Evolutionary conservation across 2,113 vertebrate species (phyloP), one percentile per base, ranked within the genome.

Genomic region (Mungos mungo): DNA sequence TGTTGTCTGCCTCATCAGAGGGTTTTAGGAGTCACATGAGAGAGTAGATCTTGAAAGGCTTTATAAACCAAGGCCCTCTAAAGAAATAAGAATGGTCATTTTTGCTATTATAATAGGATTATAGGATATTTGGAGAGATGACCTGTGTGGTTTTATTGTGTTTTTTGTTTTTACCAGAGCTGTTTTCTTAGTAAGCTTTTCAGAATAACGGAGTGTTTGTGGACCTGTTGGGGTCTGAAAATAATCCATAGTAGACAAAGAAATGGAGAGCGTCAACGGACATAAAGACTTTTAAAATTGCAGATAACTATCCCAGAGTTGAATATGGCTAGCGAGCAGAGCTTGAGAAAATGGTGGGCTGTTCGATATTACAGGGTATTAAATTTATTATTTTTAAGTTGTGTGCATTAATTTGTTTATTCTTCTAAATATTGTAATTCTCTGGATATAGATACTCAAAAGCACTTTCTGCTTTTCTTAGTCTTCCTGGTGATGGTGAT

Each of bases 401-500:
- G 57, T 81, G 21, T 95, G 29, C 3, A 25, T 60, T 35, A 29
- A 35, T 13, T 84, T 77, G 27, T 93, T 60, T 97, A 14, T 2
- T 94, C 27, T 83, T 93, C 5, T 50, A 41, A 76, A 91, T 93
- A 38, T 18, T 13, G 2, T 91, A 79, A 47, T 52, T 96, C 35
- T 77, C 33, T 68, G 96, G 80, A n/a, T 65, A 31, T 27, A 33
- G 5, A 14, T 29, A 29, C 16, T 5, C 0, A 52, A 23, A 60
- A 23, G 25, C 47, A 5, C 45, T 77, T 93, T 98, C 5, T 83
- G 90, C 38, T 93, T 77, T 38, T 98, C 77, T 96, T 80, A 99
- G 99, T 94, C 97, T 97, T 97, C 76, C 94, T 82, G 79, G 89
- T 93, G 98, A 97, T 92, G 88, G 81, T 83, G 95, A 72, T 88